phyloP scores from a whole-genome alignment of 2,888 invertebrate genomes.

The Sphaeridia pumilis region DNA sequence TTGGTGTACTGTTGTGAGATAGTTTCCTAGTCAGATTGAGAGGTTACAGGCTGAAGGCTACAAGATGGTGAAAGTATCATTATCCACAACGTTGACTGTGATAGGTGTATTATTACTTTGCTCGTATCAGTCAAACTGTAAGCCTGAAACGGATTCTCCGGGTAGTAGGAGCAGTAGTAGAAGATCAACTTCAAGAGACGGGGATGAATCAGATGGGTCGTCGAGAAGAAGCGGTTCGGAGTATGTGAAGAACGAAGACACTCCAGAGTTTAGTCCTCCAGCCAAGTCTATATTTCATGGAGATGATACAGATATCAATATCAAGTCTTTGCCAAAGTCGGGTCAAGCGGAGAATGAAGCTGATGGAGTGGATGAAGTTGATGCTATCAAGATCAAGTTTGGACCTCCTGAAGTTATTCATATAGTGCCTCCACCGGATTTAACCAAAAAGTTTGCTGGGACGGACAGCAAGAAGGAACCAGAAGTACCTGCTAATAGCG shows the following conservation, averaged over 20 bases:
- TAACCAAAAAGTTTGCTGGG: constrained; percentile 11
- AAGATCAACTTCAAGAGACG: background rate
- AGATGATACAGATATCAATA: constrained; percentile 8
- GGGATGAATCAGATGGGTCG: background rate
- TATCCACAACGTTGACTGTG: background rate
- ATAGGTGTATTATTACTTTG: background rate
- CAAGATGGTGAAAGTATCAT: background rate
- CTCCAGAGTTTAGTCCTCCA: constrained; percentile 14
- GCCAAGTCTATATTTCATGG: constrained; percentile 10
- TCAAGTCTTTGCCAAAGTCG: constrained; percentile 7
- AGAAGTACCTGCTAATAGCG: constrained; percentile 19
- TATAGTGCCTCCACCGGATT: constrained; percentile 18
- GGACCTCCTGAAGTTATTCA: constrained; percentile 24
- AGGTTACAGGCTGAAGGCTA: background rate
- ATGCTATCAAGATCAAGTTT: constrained; percentile 22
- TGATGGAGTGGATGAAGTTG: constrained; percentile 15
- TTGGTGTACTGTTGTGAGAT: too few relatives aligned
- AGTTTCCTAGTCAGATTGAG: background rate
- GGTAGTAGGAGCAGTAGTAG: background rate
- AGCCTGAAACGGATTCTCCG: background rate
- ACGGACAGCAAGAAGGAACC: constrained; percentile 14
- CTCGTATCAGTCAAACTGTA: background rate
- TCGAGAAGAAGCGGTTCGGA: too few relatives aligned
- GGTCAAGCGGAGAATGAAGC: constrained; percentile 1
- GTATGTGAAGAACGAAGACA: constrained; percentile 5